Conservation (phyloP, 2,113 vertebrate genomes). For the Patagioenas fasciata region DNA sequence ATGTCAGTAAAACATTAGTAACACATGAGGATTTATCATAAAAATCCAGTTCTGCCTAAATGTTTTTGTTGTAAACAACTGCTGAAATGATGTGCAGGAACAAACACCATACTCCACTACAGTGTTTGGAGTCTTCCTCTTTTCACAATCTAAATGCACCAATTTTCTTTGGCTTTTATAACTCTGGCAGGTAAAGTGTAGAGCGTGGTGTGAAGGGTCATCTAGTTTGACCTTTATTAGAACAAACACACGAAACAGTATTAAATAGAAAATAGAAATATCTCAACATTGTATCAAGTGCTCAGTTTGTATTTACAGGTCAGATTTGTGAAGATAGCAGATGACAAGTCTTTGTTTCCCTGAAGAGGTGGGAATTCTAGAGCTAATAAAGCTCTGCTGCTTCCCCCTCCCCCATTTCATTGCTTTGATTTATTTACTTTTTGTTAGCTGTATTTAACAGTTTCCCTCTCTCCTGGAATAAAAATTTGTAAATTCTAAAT, state of each 20-base stretch:
- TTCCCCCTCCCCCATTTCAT: not conserved
- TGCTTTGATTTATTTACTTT: not conserved
- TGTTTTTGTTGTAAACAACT: slow-evolving; percentile 63
- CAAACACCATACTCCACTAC: not conserved
- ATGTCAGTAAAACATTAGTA: slow-evolving; percentile 63
- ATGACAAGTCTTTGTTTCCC: not conserved
- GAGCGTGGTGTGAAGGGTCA: slow-evolving; percentile 16
- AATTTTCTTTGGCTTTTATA: slow-evolving; percentile 45
- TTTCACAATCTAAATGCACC: slow-evolving; percentile 31
- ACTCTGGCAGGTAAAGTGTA: slow-evolving; percentile 22
- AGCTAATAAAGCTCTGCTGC: not conserved
- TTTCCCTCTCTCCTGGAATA: not conserved
- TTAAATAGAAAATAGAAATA: slow-evolving; percentile 42
- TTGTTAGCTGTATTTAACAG: not conserved
- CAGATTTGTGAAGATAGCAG: not conserved
- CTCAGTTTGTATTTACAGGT: slow-evolving; percentile 46
- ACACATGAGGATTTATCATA: slow-evolving; percentile 59
- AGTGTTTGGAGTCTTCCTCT: not conserved
- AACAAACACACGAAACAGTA: slow-evolving; percentile 42
- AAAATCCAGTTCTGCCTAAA: slow-evolving; percentile 60
- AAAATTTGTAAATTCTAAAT: slow-evolving; percentile 5
- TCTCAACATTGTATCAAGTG: not conserved
- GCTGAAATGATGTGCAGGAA: slow-evolving; percentile 4
- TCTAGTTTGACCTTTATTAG: slow-evolving; percentile 54
- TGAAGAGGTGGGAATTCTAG: not conserved